Base-by-base conservation (phyloP, 2,888 invertebrate genomes). In the Chorisops tibialis region DNA sequence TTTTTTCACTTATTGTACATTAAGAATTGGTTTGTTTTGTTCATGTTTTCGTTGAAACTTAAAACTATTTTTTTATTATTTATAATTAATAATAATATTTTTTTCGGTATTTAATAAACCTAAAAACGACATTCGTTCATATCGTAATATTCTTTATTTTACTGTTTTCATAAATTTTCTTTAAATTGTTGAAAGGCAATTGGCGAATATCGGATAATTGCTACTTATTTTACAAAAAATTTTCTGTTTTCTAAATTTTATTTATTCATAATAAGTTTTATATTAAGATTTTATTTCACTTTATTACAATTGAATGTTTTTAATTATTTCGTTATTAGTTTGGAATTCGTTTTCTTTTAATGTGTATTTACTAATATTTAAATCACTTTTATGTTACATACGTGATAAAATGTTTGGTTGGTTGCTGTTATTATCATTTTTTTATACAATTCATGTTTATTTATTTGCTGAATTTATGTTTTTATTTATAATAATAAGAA, bases 171-270 rank as follows among this genome's bases (percentile, higher is more conserved):
- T 38, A 35, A 30, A n/a, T 24, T 48, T 48, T 45, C 4, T 59
- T 59, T 43, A 48, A 48, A 47, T 48, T 35, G 39, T 60, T 50
- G 49, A 60, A 60, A 60, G 59, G 59, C 59, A 60, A 60, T 60
- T 49, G 59, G 59, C 59, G 59, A 60, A 60, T 60, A 48, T 60
- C 59, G 49, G 49, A 60, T 60, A 60, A 60, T 60, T 60, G 59
- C 59, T 49, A 41, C 49, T 60, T 60, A 50, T 60, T 50, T 60
- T 49, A 49, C 41, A 41, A 59, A 59, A 43, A 60, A 48, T 59
- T 58, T 30, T 58, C n/a, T 59, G 14, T 11, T 59, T 54, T 19
- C 22, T 41, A 12, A 4, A 14, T 18, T 58, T 45, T 48, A 48
- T 22, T 48, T 12, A 48, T 22, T 48, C 19, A 22, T 50, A 35